Evolutionary conservation across 2,797 vertebrate genomes (phyloP).

Genomic region (Capromys pilorides): DNA sequence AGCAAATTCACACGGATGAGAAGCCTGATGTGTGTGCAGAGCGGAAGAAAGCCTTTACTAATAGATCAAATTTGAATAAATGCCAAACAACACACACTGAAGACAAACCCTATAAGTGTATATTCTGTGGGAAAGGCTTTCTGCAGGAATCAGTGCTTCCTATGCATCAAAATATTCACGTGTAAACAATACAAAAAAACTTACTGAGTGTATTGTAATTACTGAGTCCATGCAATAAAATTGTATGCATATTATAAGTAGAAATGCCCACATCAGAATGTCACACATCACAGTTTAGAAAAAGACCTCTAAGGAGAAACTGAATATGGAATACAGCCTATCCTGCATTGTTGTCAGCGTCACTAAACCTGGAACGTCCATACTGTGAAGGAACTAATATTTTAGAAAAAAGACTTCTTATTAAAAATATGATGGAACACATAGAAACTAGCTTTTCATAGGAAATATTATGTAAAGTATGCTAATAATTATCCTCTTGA

Average conservation of each 20-base stretch:
- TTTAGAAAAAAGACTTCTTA: conserved; percentile 5
- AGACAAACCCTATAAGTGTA: conserved; percentile 78
- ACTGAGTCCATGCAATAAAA: neutral
- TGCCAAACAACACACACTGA: conserved; percentile 80
- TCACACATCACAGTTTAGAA: neutral
- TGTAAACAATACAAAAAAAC: neutral
- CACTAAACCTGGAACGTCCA: neutral
- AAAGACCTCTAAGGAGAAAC: neutral
- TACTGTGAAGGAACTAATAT: neutral
- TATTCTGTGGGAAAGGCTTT: conserved; percentile 79
- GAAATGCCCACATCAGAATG: neutral
- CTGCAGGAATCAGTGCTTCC: conserved; percentile 69
- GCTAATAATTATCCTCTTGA: conserved; percentile 3
- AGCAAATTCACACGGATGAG: conserved; percentile 75
- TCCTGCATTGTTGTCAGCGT: neutral
- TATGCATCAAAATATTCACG: conserved; percentile 68
- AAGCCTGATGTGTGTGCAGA: conserved; percentile 72
- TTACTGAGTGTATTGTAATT: neutral
- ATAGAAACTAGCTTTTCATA: conserved; percentile 7
- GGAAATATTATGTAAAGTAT: neutral
- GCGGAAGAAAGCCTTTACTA: conserved; percentile 77
- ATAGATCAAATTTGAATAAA: conserved; percentile 80
- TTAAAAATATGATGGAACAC: neutral
- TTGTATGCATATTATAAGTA: neutral
- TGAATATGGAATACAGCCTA: neutral